Conservation (phyloP, 2,113 vertebrate species). For the Periophthalmodon schlosseri region DNA sequence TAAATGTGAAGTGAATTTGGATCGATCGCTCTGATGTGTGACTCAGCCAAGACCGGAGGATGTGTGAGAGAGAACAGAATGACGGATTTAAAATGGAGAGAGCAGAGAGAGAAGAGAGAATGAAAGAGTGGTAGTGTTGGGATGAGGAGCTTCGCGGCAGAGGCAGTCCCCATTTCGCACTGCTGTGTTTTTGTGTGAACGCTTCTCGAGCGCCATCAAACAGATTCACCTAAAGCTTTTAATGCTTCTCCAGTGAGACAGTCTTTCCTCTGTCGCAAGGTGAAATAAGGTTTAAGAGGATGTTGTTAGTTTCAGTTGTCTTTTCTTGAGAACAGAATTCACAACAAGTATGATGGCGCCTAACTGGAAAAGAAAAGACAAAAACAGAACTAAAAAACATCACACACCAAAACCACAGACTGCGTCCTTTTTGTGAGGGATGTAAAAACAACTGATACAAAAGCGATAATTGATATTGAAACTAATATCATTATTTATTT, state of each 20-base stretch:
- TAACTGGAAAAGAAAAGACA: neutral
- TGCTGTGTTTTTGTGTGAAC: conserved; percentile 21
- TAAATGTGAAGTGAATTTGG: neutral
- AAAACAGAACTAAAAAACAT: neutral
- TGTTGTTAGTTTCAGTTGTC: neutral
- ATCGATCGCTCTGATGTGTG: conserved; percentile 31
- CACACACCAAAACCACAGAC: neutral
- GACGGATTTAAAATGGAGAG: conserved; percentile 11
- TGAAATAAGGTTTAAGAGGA: neutral
- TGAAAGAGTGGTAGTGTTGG: neutral
- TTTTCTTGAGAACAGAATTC: neutral
- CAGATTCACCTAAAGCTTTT: conserved; percentile 29
- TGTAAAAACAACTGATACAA: neutral
- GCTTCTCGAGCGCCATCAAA: conserved; percentile 27
- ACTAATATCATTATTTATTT: too few species aligned
- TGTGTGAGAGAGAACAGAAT: conserved; percentile 8
- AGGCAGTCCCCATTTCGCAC: conserved; percentile 8
- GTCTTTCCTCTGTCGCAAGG: conserved; percentile 25
- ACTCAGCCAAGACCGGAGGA: conserved; percentile 43
- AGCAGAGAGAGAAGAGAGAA: neutral
- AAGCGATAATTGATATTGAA: too few species aligned
- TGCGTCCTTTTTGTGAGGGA: neutral
- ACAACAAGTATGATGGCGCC: neutral
- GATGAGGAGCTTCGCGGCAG: too few species aligned
- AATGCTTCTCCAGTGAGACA: conserved; percentile 25